Percentiles rank a stretch among this genome's conserved stretches.
phyloP scores from a whole-genome alignment of 2,113 vertebrate species.

The Elephantulus edwardii region DNA sequence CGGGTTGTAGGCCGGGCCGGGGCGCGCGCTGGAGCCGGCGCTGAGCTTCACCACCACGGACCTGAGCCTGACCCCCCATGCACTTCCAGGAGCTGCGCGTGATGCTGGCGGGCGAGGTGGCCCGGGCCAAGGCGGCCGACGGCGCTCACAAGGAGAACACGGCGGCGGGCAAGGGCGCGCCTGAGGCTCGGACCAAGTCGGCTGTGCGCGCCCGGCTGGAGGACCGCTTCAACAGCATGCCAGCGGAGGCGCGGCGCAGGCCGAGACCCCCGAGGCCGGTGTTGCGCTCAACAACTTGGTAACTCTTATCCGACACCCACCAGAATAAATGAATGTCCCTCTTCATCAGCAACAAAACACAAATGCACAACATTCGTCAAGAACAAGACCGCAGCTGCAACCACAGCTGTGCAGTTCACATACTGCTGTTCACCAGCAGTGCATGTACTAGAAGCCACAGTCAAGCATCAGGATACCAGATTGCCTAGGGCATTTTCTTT shows the following conservation, averaged over 20 bases:
- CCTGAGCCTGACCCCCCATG: no score
- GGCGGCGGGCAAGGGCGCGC: conserved; percentile 47
- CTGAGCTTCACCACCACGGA: no score
- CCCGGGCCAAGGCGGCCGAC: no score
- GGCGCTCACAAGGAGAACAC: no score
- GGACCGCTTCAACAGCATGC: conserved; percentile 90
- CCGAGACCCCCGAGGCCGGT: conserved; percentile 85
- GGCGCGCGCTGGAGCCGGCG: no score
- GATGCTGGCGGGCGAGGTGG: no score
- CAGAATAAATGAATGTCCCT: conserved; percentile 84
- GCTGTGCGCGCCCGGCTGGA: conserved; percentile 92
- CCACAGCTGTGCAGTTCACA: conserved; percentile 79
- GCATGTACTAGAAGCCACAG: conserved; percentile 84
- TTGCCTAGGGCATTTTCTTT: conserved; percentile 85
- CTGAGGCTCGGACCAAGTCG: conserved; percentile 83
- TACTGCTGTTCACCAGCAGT: conserved; percentile 79
- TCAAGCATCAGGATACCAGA: conserved; percentile 85
- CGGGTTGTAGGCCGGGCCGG: no score
- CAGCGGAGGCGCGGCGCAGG: conserved; percentile 81
- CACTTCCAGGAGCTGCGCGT: no score
- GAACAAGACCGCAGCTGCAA: conserved; percentile 74
- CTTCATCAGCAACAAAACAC: conserved; percentile 85
- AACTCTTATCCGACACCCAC: conserved; percentile 87
- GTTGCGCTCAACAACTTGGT: conserved; percentile 88
- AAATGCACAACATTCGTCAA: conserved; percentile 85